Evolutionary conservation across 1,140 invertebrate species (phyloP), one percentile per base, ranked within the genome.

Genomic region (Antheraea mylitta): DNA sequence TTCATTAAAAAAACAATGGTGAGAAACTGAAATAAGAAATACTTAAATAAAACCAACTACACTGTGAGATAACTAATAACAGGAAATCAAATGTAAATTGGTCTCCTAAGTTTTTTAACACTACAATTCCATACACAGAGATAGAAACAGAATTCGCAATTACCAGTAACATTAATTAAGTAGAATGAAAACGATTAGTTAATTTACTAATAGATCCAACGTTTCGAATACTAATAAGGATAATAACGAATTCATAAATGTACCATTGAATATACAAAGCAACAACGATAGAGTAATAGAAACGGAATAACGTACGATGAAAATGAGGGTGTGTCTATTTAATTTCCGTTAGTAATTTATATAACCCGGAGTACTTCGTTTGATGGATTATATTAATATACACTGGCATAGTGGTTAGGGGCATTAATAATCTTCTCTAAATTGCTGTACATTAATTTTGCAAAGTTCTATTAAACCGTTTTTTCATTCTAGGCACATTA

Each of bases 261-360:
- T 30, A 42, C 38, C 7, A 11, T 42, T 42, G 38, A 42, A 42
- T 42, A 42, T 42, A 11, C 22, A 42, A 42, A 42, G 38, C 38
- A 42, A 42, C 11, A 42, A 42, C 2, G 38, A 11, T 42, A 42
- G 38, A 11, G 37, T 53, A 16, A 53, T 53, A n/a, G 11, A n/a
- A 16, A 13, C 45, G 4, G 16, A 53, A 53, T 53, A 53, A 53
- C 13, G 13, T 13, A 53, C 45, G 45, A 53, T 13, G 45, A 53
- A 53, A 53, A 53, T 53, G 16, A 53, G 80, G 83, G 83, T 79
- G 81, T 81, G 81, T 78, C 82, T 75, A 81, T 82, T 81, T 81
- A 83, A 85, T 85, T 81, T 87, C 85, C 85, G 82, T 74, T 73
- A 73, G 72, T 76, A 77, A 67, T 53, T 53, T 53, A 53, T 16